Percentiles rank a stretch among this genome's conserved stretches.
Conservation (phyloP, 2,113 vertebrate genomes). For the Nannobrachium achirus region DNA sequence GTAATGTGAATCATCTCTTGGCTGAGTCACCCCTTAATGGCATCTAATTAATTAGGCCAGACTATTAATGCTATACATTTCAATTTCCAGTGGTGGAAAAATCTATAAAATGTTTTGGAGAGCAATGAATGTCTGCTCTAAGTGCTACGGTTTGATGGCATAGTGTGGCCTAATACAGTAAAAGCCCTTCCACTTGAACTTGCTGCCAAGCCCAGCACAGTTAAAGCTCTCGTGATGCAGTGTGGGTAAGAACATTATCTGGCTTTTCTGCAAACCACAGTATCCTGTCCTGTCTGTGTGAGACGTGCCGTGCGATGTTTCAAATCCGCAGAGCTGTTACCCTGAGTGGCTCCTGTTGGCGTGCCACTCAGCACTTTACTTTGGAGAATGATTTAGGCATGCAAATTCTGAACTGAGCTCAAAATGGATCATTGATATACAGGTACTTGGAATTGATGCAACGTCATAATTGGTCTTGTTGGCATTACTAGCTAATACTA, state of each 20-base stretch:
- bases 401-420: no score
- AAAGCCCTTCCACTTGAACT: conserved; percentile 1
- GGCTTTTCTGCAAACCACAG: conserved; percentile 5
- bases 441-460: no score
- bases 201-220: neutral
- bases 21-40: no score
- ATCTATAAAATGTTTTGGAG: conserved; percentile 30
- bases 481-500: no score
- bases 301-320: no score
- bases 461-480: no score
- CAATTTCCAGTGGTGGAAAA: conserved; percentile 14
- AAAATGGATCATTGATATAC: no score
- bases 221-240: neutral
- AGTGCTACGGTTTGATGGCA: conserved; percentile 16
- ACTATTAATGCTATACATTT: conserved; percentile 32
- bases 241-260: conserved; percentile 25
- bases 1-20: no score
- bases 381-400: no score
- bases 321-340: no score
- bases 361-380: no score
- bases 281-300: conserved; percentile 45
- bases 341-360: no score
- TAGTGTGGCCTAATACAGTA: neutral
- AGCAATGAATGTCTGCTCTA: conserved; percentile 4
- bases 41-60: conserved; percentile 10